Conservation (phyloP, 1,140 invertebrate genomes). For the Drosophila melanica region DNA sequence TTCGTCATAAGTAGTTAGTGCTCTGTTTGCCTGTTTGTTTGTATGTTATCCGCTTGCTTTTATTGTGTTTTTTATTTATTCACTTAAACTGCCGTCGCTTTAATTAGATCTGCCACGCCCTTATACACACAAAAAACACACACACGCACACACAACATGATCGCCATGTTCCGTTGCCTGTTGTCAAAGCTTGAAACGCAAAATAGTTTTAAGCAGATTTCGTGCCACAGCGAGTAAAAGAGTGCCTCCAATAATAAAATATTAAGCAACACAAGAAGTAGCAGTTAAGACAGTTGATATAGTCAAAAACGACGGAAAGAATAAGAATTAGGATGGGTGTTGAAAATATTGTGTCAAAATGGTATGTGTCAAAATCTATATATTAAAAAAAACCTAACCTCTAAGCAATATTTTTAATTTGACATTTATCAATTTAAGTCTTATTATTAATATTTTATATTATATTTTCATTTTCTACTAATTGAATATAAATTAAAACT, state of each 20-base stretch:
- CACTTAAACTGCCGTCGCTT: conserved; percentile 56
- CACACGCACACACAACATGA: not conserved
- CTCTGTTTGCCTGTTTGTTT: conserved; percentile 51
- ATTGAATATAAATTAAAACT: not conserved
- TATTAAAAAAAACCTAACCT: too few species aligned
- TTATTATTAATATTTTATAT: too few species aligned
- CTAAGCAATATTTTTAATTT: too few species aligned
- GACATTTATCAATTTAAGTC: too few species aligned
- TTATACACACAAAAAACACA: not conserved
- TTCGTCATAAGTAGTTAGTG: conserved; percentile 73
- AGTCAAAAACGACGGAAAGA: not conserved
- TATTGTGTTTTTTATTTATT: conserved; percentile 53
- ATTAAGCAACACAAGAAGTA: not conserved
- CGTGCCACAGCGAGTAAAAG: conserved; percentile 33
- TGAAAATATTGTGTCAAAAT: too few species aligned
- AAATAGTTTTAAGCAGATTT: conserved; percentile 45
- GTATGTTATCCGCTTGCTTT: conserved; percentile 31
- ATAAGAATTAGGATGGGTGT: too few species aligned
- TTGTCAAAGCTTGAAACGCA: conserved; percentile 39
- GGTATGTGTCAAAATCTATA: too few species aligned
- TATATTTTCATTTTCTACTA: too few species aligned
- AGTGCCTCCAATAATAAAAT: not conserved
- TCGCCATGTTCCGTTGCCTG: not conserved
- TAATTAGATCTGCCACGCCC: conserved; percentile 68
- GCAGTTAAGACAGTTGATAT: not conserved